Evolutionary conservation across 2,797 vertebrate genomes (phyloP), one percentile per base, ranked within the genome.

Genomic region (Notoglanidium macrostoma): DNA sequence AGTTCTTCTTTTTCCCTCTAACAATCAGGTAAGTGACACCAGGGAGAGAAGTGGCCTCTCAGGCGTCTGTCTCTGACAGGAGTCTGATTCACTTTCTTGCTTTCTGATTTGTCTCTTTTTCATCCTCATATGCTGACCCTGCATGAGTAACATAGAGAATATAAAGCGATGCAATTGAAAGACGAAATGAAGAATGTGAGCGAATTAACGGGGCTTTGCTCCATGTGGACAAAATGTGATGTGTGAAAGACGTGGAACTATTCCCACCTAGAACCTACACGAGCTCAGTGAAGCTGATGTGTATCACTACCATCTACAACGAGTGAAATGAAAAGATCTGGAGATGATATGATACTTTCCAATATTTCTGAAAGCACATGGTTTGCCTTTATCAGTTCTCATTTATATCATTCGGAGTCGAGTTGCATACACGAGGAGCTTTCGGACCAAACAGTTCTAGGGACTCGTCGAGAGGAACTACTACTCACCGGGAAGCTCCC

Each of bases 21-120:
- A 89, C 86, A 91, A 89, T 90, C 88, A 86, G 88, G 79, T 40
- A 54, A 51, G 61, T 89, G 78, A 65, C 61, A 84, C 57, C 82
- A 29, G 61, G 86, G 84, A 82, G 81, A 89, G 77, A 87, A 90
- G 86, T 88, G 84, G 76, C 84, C 83, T 86, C 85, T 88, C 57
- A 72, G 87, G 89, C 63, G 65, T 88, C 85, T 65, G 55, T 84
- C 29, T 35, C 82, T 65, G 87, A 85, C 86, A 82, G 79, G 88
- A 85, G 85, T 87, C 83, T 82, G 81, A 65, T 55, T 87, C 61
- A 87, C 86, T 78, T 74, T 86, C 79, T 83, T 51, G 29, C 55
- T 2, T 5, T 61, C 26, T 74, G 70, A 40, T 40, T 49, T 14
- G 23, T 76, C 51, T 40, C 51, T 59, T 57, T 76, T 81, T 67